These are phyloP conservation scores for Himalopsyche anomala DNA, from an alignment of 2,888 invertebrate species.

Conservation along the genomic window DNA sequence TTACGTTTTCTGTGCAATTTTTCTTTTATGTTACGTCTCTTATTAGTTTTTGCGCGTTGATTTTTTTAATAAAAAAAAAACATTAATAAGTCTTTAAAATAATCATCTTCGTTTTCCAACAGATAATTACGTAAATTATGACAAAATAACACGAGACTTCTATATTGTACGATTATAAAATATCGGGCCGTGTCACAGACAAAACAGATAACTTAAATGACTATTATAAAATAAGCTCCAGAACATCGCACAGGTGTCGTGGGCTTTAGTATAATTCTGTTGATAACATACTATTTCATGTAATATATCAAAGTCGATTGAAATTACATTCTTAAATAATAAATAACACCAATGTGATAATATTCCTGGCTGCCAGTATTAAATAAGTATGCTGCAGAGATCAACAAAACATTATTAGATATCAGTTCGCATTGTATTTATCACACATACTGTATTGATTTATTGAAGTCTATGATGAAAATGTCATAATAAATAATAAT, in stretches of 20 bases:
- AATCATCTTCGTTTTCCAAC: no score
- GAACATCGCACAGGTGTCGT: background rate
- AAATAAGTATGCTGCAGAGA: background rate
- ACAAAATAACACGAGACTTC: no score
- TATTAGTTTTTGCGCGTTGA: no score
- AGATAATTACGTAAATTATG: no score
- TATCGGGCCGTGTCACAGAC: no score
- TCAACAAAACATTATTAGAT: background rate
- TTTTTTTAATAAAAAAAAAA: no score
- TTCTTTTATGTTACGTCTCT: no score
- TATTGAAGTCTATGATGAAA: background rate
- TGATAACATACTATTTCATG: slow-evolving; percentile 6
- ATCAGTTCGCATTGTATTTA: slow-evolving; percentile 1
- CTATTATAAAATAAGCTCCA: no score
- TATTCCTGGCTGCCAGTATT: background rate
- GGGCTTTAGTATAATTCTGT: background rate
- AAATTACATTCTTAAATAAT: slow-evolving; percentile 23
- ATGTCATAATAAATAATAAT: slow-evolving; percentile 19
- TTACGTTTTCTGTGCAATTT: no score
- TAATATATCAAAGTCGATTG: slow-evolving; percentile 31
- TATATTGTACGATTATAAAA: no score
- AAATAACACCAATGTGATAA: slow-evolving; percentile 1
- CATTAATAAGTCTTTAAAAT: no score
- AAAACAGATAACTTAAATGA: no score
- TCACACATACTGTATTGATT: background rate